Evolutionary conservation across 2,797 vertebrate species (phyloP), one percentile per base, ranked within the genome.

Genomic region (Chloroceryle amazona): DNA sequence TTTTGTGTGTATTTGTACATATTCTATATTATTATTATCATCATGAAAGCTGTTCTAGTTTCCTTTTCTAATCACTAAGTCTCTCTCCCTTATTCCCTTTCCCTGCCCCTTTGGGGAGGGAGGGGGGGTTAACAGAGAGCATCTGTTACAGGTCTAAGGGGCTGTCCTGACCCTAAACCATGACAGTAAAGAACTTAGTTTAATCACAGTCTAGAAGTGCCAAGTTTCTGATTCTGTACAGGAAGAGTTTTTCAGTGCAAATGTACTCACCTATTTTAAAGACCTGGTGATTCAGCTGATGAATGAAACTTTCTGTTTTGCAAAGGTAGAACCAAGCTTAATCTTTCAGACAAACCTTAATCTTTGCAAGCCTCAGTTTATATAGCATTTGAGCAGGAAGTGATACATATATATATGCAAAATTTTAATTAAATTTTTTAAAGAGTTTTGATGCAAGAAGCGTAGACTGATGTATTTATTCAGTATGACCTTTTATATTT

Each of bases 121-220:
- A 39, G 37, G 9, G 37, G 37, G 9, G 37, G 37, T 39, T 39
- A 39, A 39, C 37, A 39, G 37, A 39, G 37, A 39, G 37, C 10
- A 12, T 39, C 37, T 39, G 37, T 12, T 39, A 39, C 4, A 39
- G 37, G 37, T 37, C 37, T 37, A 37, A 37, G 37, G 37, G 37
- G 37, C 37, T 12, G 4, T 12, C 37, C 37, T 39, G 37, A 39
- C 37, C 37, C 37, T 39, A 11, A 39, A 39, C 37, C 37, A 12
- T 39, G 37, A 39, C 37, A 39, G 98, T 98, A 97, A 96, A 66
- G 44, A 89, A 44, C 8, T 73, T 39, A 44, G 42, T 73, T 85
- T 70, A 20, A 71, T 68, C 76, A 16, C 11, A 33, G 11, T 68
- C 28, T 28, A 35, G n/a, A 84, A 80, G 15, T 74, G 35, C 22